phyloP scores from a whole-genome alignment of 2,113 vertebrate genomes.

The Camelus bactrianus region DNA sequence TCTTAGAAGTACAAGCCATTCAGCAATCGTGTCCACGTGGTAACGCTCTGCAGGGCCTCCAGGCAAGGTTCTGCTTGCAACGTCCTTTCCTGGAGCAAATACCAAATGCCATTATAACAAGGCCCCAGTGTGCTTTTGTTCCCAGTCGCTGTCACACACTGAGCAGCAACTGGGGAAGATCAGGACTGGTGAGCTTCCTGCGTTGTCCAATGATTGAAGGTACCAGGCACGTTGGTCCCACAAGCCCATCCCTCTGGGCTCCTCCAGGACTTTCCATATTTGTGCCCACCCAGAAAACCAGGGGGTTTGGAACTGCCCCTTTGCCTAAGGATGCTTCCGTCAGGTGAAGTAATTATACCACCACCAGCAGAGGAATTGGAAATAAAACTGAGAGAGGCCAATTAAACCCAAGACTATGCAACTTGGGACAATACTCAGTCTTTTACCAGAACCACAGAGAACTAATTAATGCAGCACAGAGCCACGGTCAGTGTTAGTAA shows the following conservation, averaged over 20 bases:
- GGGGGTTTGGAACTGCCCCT: too few relatives aligned
- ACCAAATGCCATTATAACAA: accelerated
- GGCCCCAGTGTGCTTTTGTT: accelerated
- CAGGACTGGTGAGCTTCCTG: too few relatives aligned
- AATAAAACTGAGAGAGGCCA: background rate
- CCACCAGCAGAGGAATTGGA: accelerated
- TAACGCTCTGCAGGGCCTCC: accelerated
- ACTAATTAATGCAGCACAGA: background rate
- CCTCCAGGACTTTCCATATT: background rate
- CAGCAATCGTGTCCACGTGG: accelerated
- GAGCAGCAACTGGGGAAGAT: accelerated
- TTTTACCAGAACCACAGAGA: background rate
- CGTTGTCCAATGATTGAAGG: accelerated
- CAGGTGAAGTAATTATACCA: background rate
- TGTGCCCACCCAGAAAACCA: background rate
- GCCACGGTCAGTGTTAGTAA: accelerated
- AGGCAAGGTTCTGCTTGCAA: too few relatives aligned
- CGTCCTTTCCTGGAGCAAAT: background rate
- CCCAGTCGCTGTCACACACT: accelerated
- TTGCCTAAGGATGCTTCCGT: background rate
- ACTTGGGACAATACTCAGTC: background rate
- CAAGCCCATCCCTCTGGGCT: background rate
- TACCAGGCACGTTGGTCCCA: background rate
- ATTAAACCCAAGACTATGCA: background rate
- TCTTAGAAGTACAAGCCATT: background rate